A percentile compares a stretch with the other conserved stretches of the same genome.
These are phyloP conservation scores for Mizuhopecten yessoensis DNA, from an alignment of 1,140 invertebrate genomes.

Conservation along the genomic window DNA sequence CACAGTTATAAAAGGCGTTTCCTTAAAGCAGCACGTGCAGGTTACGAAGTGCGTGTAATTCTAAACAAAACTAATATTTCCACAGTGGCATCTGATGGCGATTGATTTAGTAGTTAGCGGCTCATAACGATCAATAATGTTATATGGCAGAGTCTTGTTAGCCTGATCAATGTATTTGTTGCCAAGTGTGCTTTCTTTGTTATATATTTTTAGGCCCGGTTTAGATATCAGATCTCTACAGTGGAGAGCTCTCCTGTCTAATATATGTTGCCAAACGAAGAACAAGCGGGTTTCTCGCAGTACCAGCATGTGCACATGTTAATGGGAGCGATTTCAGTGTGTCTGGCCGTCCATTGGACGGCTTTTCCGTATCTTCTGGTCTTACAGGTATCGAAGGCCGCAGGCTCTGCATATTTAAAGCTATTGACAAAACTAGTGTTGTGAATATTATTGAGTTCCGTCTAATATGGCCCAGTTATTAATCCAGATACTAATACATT, in stretches of 20 bases:
- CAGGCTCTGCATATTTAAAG: too few relatives aligned
- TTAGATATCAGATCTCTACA: not conserved
- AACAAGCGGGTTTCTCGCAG: not conserved
- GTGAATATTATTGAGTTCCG: too few relatives aligned
- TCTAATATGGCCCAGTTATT: too few relatives aligned
- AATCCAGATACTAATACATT: too few relatives aligned
- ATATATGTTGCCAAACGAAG: not conserved
- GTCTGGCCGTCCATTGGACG: too few relatives aligned
- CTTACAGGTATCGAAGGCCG: too few relatives aligned
- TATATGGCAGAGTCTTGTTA: not conserved
- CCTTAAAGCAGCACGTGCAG: not conserved
- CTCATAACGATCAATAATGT: slow-evolving; percentile 15
- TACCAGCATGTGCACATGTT: not conserved
- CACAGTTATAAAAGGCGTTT: too few relatives aligned
- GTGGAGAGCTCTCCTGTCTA: not conserved
- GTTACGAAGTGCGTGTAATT: slow-evolving; percentile 22
- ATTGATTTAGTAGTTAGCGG: slow-evolving; percentile 32
- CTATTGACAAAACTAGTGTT: too few relatives aligned
- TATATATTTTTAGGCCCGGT: not conserved
- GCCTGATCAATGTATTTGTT: slow-evolving; percentile 4
- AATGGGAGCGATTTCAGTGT: not conserved
- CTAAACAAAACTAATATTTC: slow-evolving; percentile 39
- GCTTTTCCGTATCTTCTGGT: too few relatives aligned
- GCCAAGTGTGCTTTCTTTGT: not conserved
- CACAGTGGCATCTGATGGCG: not conserved